Evolutionary conservation across 2,888 invertebrate species (phyloP).

Genomic region (Amitus sp.): DNA sequence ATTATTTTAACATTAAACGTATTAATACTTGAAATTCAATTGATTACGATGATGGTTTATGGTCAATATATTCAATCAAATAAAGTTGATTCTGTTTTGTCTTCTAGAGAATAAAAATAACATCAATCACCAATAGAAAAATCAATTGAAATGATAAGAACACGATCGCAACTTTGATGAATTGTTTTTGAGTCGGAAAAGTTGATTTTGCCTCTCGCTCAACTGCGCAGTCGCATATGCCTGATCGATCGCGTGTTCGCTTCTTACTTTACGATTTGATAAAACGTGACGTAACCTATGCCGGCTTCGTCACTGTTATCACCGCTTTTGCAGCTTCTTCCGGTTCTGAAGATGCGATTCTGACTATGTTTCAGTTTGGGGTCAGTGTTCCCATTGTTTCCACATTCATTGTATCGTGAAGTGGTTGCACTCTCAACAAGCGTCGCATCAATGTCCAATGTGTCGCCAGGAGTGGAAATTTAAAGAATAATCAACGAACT

Average conservation of each 20-base stretch:
- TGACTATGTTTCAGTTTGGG: constrained; percentile 79
- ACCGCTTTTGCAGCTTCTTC: too few relatives aligned
- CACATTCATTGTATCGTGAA: constrained; percentile 99
- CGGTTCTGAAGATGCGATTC: constrained; percentile 7
- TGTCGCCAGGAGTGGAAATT: constrained; percentile 99
- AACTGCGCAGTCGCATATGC: constrained; percentile 42
- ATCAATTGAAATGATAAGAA: too few relatives aligned
- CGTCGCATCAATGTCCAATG: constrained; percentile 92
- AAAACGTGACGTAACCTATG: not conserved
- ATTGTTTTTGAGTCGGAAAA: not conserved
- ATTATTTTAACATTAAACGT: too few relatives aligned
- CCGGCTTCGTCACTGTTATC: not conserved
- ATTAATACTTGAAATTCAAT: too few relatives aligned
- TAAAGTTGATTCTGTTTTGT: too few relatives aligned
- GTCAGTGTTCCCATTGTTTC: constrained; percentile 98
- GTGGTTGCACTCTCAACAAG: constrained; percentile 95
- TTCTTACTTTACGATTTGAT: not conserved
- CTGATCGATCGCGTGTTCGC: constrained; percentile 42
- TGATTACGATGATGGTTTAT: too few relatives aligned
- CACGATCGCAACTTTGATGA: too few relatives aligned
- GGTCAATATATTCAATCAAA: too few relatives aligned
- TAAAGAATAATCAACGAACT: constrained; percentile 70
- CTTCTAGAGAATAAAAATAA: too few relatives aligned
- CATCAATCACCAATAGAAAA: too few relatives aligned
- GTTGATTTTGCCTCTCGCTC: constrained; percentile 8